A percentile compares a stretch with the other conserved stretches of the same genome.
Conservation (phyloP, 2,113 vertebrate species). For the Campylomormyrus tamandua region DNA sequence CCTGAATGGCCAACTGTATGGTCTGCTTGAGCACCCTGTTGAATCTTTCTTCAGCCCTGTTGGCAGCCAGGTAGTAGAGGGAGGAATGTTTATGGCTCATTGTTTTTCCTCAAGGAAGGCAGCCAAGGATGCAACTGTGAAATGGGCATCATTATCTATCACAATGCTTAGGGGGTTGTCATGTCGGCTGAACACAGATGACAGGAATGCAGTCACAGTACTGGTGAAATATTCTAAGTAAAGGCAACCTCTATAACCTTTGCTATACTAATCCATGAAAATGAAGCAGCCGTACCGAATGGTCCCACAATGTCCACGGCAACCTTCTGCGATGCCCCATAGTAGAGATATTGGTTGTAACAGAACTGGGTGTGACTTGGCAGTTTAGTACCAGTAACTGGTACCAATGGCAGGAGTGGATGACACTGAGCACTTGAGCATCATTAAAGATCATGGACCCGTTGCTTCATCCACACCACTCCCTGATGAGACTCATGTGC, state of each 20-base stretch:
- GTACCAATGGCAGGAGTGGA: background rate
- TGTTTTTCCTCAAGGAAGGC: background rate
- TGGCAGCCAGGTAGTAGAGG: background rate
- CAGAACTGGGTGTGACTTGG: background rate
- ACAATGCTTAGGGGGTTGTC: constrained; percentile 14
- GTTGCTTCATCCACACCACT: constrained; percentile 18
- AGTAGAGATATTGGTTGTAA: constrained; percentile 19
- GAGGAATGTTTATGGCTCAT: background rate
- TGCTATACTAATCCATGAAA: background rate
- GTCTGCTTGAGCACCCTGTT: background rate
- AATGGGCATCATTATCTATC: constrained; percentile 11
- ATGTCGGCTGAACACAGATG: background rate
- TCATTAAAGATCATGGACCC: constrained; percentile 7
- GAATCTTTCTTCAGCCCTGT: background rate
- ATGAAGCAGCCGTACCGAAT: background rate
- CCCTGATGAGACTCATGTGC: constrained; percentile 11
- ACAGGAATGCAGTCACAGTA: constrained; percentile 3
- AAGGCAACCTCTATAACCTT: constrained; percentile 6
- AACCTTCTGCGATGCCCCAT: constrained; percentile 16
- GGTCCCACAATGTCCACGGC: constrained; percentile 16
- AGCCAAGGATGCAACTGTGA: constrained; percentile 17
- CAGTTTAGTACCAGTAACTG: background rate
- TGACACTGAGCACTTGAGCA: background rate
- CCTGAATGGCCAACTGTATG: background rate
- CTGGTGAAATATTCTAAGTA: background rate